Evolutionary conservation across 2,888 invertebrate genomes (phyloP), one percentile per base, ranked within the genome.

Genomic region (Tetrapedia diversipes): DNA sequence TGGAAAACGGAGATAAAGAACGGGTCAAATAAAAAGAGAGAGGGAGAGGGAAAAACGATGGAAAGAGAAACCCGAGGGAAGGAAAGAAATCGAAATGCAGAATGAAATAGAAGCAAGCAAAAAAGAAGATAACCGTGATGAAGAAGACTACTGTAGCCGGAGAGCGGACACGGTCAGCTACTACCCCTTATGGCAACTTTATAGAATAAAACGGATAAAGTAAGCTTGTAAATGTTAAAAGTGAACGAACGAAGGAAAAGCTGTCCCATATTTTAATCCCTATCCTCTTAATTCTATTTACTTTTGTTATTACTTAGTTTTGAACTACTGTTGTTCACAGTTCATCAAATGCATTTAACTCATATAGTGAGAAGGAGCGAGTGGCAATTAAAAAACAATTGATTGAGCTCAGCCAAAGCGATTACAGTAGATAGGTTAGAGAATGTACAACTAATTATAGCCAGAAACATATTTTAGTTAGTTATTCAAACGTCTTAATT

Each of bases 41-140:
- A 53, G 29, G 61, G 53, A 67, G 39, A 51, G 24, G 37, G 61
- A 14, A 45, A 54, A 8, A 27, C 43, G 75, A 29, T 43, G 49
- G 77, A 56, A 54, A 47, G 19, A 27, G 57, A 47, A 57, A 27
- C 57, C 59, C n/a, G 68, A 10, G 4, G 49, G 27, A 37, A 60
- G 45, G 56, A 45, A 51, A 54, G 64, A 43, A 63, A 63, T 73
- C 47, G 53, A 59, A 64, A 60, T 37, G 51, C 22, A 22, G 51
- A 37, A 22, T 41, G 14, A 66, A 37, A 43, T 54, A 39, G n/a
- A n/a, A 41, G 39, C 24, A 32, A 10, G 43, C 43, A 29, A 45
- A 37, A 43, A 19, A 16, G 49, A 34, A 4, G 34, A 45, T 22
- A 45, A 34, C 34, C 1, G 29, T 32, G 45, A 47, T 27, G 32